Conservation (phyloP, 2,113 vertebrate genomes). For the Corythoichthys intestinalis region DNA sequence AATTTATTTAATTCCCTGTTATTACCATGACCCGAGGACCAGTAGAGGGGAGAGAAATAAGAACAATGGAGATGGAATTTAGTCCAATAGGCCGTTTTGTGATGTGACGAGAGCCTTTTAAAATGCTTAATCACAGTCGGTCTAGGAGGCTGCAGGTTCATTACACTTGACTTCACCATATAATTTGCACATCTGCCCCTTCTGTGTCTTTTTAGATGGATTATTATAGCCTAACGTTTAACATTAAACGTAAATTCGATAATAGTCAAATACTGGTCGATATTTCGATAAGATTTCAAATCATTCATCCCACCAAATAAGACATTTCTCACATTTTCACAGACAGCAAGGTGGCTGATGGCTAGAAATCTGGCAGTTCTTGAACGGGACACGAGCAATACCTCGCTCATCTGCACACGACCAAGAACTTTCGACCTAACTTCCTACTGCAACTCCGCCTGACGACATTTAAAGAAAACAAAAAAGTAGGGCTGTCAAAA, state of each 20-base stretch:
- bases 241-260: not conserved
- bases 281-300: not conserved
- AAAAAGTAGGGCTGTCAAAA: too few relatives aligned
- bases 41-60: conserved; percentile 15
- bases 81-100: conserved; percentile 31
- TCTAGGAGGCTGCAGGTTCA: conserved; percentile 64
- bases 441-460: too few relatives aligned
- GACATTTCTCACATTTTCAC: too few relatives aligned
- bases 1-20: conserved; percentile 26
- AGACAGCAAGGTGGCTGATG: too few relatives aligned
- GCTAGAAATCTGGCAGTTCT: too few relatives aligned
- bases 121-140: conserved; percentile 67
- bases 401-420: too few relatives aligned
- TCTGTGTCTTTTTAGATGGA: conserved; percentile 23
- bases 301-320: not conserved
- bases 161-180: conserved; percentile 62
- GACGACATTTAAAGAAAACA: too few relatives aligned
- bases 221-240: conserved; percentile 56
- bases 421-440: too few relatives aligned
- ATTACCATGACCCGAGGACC: conserved; percentile 28
- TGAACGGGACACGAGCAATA: too few relatives aligned
- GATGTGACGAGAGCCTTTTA: conserved; percentile 58
- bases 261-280: not conserved
- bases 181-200: conserved; percentile 54
- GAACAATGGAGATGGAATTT: conserved; percentile 24